Evolutionary conservation across 2,113 vertebrate species (phyloP).

Genomic region (Chaetura pelagica): DNA sequence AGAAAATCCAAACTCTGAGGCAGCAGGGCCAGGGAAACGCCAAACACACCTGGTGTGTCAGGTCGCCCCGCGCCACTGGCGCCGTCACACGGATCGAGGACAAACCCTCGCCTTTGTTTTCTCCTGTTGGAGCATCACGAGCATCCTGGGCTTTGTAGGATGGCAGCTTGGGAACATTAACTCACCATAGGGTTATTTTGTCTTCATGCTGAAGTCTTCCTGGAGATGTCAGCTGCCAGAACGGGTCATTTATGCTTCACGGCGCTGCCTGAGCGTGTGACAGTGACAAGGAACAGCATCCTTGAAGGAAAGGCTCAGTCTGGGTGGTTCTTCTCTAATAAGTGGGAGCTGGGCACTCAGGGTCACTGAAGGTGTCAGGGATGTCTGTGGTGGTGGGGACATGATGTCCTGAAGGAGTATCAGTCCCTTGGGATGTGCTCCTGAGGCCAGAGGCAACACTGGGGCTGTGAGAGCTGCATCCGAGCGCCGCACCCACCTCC

Average conservation of each 20-base stretch:
- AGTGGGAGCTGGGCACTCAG: rapidly evolving
- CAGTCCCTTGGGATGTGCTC: background rate
- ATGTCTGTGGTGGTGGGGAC: background rate
- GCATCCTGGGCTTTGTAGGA: background rate
- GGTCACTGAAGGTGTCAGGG: background rate
- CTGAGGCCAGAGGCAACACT: rapidly evolving
- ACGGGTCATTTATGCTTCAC: constrained; percentile 36
- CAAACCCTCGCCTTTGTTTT: background rate
- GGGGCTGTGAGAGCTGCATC: rapidly evolving
- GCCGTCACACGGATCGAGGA: background rate
- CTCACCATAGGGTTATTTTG: constrained; percentile 23
- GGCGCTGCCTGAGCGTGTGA: background rate
- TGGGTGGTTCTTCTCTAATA: background rate
- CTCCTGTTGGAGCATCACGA: background rate
- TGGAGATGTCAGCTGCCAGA: constrained; percentile 72
- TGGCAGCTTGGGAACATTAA: background rate
- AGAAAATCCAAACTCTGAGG: background rate
- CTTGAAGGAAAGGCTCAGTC: background rate
- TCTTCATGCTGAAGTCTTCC: constrained; percentile 46
- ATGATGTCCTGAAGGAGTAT: background rate
- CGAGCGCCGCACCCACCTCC: background rate
- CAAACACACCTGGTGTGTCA: background rate
- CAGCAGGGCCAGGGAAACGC: background rate
- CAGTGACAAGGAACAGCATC: constrained; percentile 25
- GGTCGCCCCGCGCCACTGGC: background rate